These are phyloP conservation scores for Dynastes maya DNA, from an alignment of 2,888 invertebrate genomes.

Conservation along the genomic window DNA sequence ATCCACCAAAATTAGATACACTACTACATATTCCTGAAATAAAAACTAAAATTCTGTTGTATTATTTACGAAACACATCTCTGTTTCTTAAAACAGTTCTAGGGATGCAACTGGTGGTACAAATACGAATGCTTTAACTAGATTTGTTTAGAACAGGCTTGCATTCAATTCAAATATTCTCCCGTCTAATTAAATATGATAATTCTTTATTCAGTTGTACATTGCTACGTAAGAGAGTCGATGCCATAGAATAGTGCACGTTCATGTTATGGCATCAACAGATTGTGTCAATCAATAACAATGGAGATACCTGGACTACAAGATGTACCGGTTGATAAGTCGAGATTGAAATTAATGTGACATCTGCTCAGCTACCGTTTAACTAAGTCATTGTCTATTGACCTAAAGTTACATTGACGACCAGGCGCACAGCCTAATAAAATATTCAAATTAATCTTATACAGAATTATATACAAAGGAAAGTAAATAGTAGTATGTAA, in stretches of 20 bases:
- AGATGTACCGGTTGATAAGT: constrained; percentile 49
- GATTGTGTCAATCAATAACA: constrained; percentile 51
- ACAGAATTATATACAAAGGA: too few species aligned
- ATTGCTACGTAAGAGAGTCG: background rate
- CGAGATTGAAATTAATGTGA: constrained; percentile 52
- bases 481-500: too few species aligned
- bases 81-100: too few species aligned
- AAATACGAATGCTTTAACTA: too few species aligned
- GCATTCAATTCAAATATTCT: constrained; percentile 13
- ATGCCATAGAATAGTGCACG: constrained; percentile 29
- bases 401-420: constrained; percentile 45
- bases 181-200: constrained; percentile 50
- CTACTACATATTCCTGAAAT: too few species aligned
- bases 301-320: constrained; percentile 49
- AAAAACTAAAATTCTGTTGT: too few species aligned
- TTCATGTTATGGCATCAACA: constrained; percentile 38
- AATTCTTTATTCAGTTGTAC: constrained; percentile 49
- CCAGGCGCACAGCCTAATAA: constrained; percentile 15
- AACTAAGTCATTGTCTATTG: constrained; percentile 50
- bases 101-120: too few species aligned
- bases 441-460: constrained; percentile 17
- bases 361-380: constrained; percentile 52
- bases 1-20: too few species aligned
- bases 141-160: constrained; percentile 19
- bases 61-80: too few species aligned